Evolutionary conservation across 2,888 invertebrate species (phyloP), one percentile per base, ranked within the genome.

Genomic region (Exocentrus adspersus): DNA sequence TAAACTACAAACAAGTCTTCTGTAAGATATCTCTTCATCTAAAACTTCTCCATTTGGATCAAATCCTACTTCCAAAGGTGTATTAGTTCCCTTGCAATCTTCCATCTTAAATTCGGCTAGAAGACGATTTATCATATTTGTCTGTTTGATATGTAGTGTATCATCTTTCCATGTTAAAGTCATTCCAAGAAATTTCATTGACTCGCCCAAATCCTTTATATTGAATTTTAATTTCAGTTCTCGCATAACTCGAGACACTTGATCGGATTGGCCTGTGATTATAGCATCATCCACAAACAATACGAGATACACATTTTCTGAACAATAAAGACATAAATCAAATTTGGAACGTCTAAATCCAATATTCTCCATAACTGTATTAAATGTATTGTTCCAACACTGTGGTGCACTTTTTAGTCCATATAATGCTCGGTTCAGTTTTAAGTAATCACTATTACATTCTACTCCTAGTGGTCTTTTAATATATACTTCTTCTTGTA

Each of bases 401-500:
- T 46, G 42, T 12, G 67, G 67, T 17, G 64, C 61, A 50, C 63
- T 57, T 24, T 24, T 16, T 9, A 64, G 21, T 5, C 72, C 71
- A 53, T 72, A 70, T 12, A 72, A 51, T 5, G 68, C 68, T 62
- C 59, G 65, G 51, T 68, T 70, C 10, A 72, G 53, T 63, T 63
- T 72, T 19, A 68, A 53, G n/a, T 32, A 6, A 5, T 32, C n/a
- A 1, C 12, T 16, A 4, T 43, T 6, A 17, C 17, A 6, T 3
- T 19, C 19, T 14, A 69, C 16, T 28, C 70, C 66, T 52, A 67
- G 58, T 48, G 71, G 72, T 52, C 14, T 60, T 24, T 64, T 46
- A 28, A 65, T 62, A 48, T 58, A 67, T 24, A 67, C 42, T 5
- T 65, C 61, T 21, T 28, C 46, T n/a, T 66, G 30, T 21, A 68